Evolutionary conservation across 2,113 vertebrate species (phyloP).

Genomic region (Sminthopsis crassicaudata): DNA sequence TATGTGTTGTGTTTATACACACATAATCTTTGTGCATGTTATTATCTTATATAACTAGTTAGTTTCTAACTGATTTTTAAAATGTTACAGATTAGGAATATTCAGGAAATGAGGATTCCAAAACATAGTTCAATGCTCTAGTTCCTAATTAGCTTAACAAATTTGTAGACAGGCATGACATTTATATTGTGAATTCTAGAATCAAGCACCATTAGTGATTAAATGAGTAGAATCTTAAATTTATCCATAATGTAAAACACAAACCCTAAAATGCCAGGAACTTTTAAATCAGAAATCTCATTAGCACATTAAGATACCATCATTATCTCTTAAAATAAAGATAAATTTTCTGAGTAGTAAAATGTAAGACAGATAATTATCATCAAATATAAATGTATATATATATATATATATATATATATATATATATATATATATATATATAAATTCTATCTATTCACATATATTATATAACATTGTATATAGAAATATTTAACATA

Average conservation of each 20-base stretch:
- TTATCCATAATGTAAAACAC: conserved; percentile 50
- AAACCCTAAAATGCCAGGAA: conserved; percentile 31
- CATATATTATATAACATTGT: too few species aligned
- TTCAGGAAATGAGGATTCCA: conserved; percentile 13
- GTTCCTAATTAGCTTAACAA: conserved; percentile 66
- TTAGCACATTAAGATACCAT: not conserved
- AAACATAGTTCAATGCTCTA: conserved; percentile 35
- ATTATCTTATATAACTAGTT: not conserved
- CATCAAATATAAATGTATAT: not conserved
- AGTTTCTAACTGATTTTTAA: conserved; percentile 51
- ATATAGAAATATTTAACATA: not conserved
- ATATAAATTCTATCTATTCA: not conserved
- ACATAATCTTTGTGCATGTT: not conserved
- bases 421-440: not conserved
- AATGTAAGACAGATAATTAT: not conserved
- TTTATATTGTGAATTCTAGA: conserved; percentile 69
- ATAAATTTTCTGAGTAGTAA: conserved; percentile 20
- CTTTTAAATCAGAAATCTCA: conserved; percentile 38
- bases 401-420: too few species aligned
- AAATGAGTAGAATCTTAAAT: conserved; percentile 37
- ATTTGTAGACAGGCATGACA: conserved; percentile 66
- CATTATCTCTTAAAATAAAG: conserved; percentile 5
- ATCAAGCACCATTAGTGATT: conserved; percentile 58
- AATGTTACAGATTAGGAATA: conserved; percentile 31
- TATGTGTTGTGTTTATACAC: too few species aligned